These are phyloP conservation scores for Drosophila prolongata DNA, from an alignment of 2,888 invertebrate genomes.

Conservation along the genomic window DNA sequence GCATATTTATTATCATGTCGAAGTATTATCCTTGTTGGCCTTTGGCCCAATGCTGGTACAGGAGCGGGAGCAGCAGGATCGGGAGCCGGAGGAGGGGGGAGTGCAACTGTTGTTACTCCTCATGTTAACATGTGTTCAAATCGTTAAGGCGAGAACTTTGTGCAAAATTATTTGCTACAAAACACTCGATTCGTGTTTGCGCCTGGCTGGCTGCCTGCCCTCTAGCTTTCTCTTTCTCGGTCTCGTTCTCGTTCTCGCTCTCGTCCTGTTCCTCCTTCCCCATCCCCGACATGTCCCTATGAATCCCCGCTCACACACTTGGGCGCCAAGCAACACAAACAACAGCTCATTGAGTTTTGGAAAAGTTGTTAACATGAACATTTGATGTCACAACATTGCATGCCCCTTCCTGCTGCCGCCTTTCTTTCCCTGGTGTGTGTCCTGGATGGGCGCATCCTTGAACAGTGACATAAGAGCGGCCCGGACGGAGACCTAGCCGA, in stretches of 20 bases:
- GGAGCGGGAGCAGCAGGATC: neutral
- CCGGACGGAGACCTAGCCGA: slow-evolving; percentile 1
- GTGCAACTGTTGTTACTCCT: slow-evolving; percentile 70
- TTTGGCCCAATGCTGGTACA: slow-evolving; percentile 8
- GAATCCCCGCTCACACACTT: slow-evolving; percentile 23
- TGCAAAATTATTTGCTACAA: slow-evolving; percentile 79
- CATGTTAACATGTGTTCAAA: slow-evolving; percentile 79
- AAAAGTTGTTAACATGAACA: slow-evolving; percentile 79
- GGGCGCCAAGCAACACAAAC: slow-evolving; percentile 71
- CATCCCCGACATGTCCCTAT: neutral
- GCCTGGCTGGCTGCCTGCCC: slow-evolving; percentile 60
- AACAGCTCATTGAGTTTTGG: slow-evolving; percentile 79
- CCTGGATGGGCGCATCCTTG: slow-evolving; percentile 39
- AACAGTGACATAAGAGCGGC: slow-evolving; percentile 33
- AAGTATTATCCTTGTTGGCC: slow-evolving; percentile 67
- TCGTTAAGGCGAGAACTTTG: slow-evolving; percentile 78
- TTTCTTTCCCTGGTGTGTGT: slow-evolving; percentile 1
- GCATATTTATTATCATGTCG: slow-evolving; percentile 76
- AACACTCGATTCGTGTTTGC: slow-evolving; percentile 78
- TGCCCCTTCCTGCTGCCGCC: slow-evolving; percentile 11
- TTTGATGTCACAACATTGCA: slow-evolving; percentile 74
- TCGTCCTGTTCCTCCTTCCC: too few relatives aligned
- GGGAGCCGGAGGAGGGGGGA: slow-evolving; percentile 28
- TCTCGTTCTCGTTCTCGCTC: neutral
- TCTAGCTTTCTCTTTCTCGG: neutral